Evolutionary conservation across 2,113 vertebrate species (phyloP), one percentile per base, ranked within the genome.

Genomic region (Lonchura striata): DNA sequence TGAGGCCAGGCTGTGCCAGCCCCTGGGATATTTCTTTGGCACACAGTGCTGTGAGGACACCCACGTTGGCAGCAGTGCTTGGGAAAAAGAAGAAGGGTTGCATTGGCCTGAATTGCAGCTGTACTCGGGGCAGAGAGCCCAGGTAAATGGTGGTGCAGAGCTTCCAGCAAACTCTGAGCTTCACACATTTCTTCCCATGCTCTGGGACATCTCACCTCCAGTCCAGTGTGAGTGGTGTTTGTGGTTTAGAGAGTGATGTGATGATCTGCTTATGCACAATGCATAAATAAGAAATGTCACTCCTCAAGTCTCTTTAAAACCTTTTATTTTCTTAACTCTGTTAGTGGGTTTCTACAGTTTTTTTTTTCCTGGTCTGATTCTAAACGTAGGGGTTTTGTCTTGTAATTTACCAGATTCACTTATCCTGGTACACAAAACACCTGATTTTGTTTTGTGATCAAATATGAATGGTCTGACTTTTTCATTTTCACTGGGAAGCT

Each of bases 11-110:
- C 49, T 47, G 25, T 47, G 46, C 33, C 66, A 68, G 37, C 23
- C 22, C 2, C 25, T 1, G 28, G 53, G 33, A 2, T 56, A 10
- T 68, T 76, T 66, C 33, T 80, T n/a, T 52, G 14, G 4, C 37
- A 19, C 6, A 0, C 1, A 9, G 23, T 2, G 2, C 74, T 68
- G 9, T 60, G 63, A 33, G 16, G 22, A 68, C 21, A 52, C 20
- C 25, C 28, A 39, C 14, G 1, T 47, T 27, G 39, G 66, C 30
- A 3, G 20, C 30, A 44, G 27, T 14, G 2, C 50, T 18, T 77
- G 50, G 33, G 57, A 33, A n/a, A 16, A 35, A 27, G 13, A 31
- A 27, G 13, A 31, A 3, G 3, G 4, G 15, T 42, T 42, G 31
- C 33, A 28, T 3, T 6, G 2, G 10, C n/a, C 28, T 54, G 76